Conservation (phyloP, 2,113 vertebrate genomes). For the Mormyrus lacerda region DNA sequence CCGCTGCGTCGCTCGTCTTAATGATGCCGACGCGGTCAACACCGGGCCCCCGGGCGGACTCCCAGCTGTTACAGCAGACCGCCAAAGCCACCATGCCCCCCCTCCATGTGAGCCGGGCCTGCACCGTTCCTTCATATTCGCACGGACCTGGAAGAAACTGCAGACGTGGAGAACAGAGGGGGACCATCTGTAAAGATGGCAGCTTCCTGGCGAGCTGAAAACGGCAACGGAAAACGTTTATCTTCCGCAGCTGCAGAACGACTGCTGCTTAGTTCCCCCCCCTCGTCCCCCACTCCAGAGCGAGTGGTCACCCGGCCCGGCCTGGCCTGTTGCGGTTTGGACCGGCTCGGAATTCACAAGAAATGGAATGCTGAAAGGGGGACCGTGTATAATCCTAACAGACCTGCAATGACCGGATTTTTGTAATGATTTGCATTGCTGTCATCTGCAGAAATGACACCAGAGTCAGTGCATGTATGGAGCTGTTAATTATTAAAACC, state of each 20-base stretch:
- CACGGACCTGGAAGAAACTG: conserved; percentile 21
- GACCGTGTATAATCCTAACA: not conserved
- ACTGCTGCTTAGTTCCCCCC: not conserved
- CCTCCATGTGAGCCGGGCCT: not conserved
- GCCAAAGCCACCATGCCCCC: not conserved
- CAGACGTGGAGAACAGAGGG: conserved; percentile 27
- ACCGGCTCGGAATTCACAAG: not conserved
- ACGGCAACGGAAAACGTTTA: conserved; percentile 11
- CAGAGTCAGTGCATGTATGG: not conserved
- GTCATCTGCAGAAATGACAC: not conserved
- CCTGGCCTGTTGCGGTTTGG: not conserved
- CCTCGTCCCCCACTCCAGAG: not conserved
- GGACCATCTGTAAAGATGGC: conserved; percentile 28
- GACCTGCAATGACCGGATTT: not conserved
- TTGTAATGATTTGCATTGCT: not conserved
- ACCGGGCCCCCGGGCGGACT: not conserved
- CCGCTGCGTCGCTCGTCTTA: not conserved
- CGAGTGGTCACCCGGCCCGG: not conserved
- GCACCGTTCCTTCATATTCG: not conserved
- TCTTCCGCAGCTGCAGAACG: conserved; percentile 14
- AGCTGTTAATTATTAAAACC: not conserved
- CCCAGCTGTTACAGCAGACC: not conserved
- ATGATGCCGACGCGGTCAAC: not conserved
- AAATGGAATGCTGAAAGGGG: not conserved
- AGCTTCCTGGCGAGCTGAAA: conserved; percentile 20